Percentiles rank a stretch among this genome's conserved stretches.
Evolutionary conservation across 1,140 invertebrate genomes (phyloP).

Genomic region (Solen grandis): DNA sequence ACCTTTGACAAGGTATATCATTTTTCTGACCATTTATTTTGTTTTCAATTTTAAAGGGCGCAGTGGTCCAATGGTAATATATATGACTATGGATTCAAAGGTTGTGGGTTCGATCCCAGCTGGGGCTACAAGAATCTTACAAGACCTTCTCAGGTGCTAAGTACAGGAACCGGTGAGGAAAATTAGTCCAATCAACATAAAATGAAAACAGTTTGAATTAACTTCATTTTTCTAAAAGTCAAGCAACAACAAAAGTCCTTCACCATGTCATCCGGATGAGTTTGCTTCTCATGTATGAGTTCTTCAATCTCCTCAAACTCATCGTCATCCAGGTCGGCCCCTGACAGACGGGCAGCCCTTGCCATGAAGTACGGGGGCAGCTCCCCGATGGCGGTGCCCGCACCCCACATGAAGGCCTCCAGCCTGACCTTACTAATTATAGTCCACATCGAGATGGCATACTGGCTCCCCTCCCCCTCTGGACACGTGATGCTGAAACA

Average conservation of each 20-base stretch:
- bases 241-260: background rate
- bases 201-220: no score
- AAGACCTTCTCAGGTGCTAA: no score
- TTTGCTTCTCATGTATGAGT: slow-evolving; percentile 76
- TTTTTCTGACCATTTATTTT: no score
- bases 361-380: slow-evolving; percentile 99
- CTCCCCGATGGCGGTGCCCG: slow-evolving; percentile 98
- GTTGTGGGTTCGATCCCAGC: no score
- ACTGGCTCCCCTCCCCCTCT: slow-evolving; percentile 57
- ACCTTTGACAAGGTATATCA: no score
- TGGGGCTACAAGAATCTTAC: no score
- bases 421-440: slow-evolving; percentile 98
- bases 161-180: no score
- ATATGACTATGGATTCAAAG: no score
- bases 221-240: no score
- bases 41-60: no score
- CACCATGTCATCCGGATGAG: slow-evolving; percentile 77
- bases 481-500: slow-evolving; percentile 82
- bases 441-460: slow-evolving; percentile 85
- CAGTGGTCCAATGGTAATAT: no score
- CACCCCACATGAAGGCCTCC: slow-evolving; percentile 98
- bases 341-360: slow-evolving; percentile 91
- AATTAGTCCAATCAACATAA: no score
- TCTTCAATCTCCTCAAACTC: slow-evolving; percentile 80
- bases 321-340: slow-evolving; percentile 88